Base-by-base conservation (phyloP, 2,888 invertebrate genomes). In the Sialis lutaria region DNA sequence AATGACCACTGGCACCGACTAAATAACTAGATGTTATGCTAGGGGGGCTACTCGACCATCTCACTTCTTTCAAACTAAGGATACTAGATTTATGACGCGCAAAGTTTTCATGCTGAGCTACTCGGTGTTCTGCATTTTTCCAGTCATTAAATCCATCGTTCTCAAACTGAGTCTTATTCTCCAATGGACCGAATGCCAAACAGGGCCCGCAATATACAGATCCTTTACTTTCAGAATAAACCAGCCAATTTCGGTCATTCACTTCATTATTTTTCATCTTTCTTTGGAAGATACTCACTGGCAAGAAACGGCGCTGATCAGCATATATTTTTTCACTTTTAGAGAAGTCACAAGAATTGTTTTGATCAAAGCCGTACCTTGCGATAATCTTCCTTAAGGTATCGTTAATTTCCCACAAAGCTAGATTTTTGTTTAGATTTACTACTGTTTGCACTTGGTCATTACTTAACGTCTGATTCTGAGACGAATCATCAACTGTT, bases 121-220 rank as follows among this genome's bases (percentile, higher is more conserved):
- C 49, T 49, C 51, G 51, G 34, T 42, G 13, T 46, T 48, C 50
- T 51, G 52, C 52, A 49, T 54, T 53, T 52, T 54, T 54, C 53
- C 55, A 53, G 41, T 54, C 49, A 53, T 53, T 53, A 43, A 53
- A 54, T 51, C 54, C 54, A 51, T 51, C 51, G 41, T 53, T 49
- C 44, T 52, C 50, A 39, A 53, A 53, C 40, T 52, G 48, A 46
- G 47, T 50, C 5, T 9, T 13, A 33, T 42, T n/a, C 12, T 39
- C 45, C 6, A 22, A 10, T 41, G 31, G 9, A 44, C 30, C 32
- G 33, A 47, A 47, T n/a, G 22, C 40, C 13, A 49, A 41, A 49
- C 52, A 52, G 34, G 49, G 43, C 34, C 40, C 50, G 40, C 52
- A 53, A 41, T 44, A 53, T 40, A 53, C 49, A 37, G 49, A 51